These are phyloP conservation scores for Cotesia typhae DNA, from an alignment of 1,140 invertebrate species.

Conservation along the genomic window DNA sequence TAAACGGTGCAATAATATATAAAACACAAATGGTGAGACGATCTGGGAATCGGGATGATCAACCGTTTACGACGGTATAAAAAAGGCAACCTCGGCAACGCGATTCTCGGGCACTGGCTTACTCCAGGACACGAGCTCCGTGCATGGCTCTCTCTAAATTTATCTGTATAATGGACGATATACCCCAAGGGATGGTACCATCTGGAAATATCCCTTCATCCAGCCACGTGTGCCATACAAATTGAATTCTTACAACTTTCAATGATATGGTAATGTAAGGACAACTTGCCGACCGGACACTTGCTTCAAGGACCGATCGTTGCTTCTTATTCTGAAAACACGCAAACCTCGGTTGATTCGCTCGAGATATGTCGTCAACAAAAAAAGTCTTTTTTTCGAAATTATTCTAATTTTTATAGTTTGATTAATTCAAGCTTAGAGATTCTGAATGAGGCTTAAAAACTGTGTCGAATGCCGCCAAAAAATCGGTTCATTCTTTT, in stretches of 20 bases:
- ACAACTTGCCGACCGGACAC: slow-evolving; percentile 46
- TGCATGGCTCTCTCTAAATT: slow-evolving; percentile 38
- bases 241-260: slow-evolving; percentile 49
- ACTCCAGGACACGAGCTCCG: neutral
- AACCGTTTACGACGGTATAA: slow-evolving; percentile 33
- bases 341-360: too few species aligned
- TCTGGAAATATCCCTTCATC: slow-evolving; percentile 47
- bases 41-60: slow-evolving; percentile 34
- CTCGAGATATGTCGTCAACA: too few species aligned
- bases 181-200: slow-evolving; percentile 42
- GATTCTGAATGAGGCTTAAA: too few species aligned
- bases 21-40: slow-evolving; percentile 28
- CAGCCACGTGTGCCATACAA: slow-evolving; percentile 47
- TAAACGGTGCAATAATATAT: slow-evolving; percentile 10
- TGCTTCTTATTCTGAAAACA: too few species aligned
- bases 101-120: slow-evolving; percentile 14
- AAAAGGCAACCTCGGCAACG: slow-evolving; percentile 24
- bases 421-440: too few species aligned
- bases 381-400: too few species aligned
- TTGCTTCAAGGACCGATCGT: slow-evolving; percentile 28
- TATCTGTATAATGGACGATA: slow-evolving; percentile 45
- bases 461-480: too few species aligned
- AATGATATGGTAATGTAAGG: slow-evolving; percentile 47
- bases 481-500: too few species aligned
- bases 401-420: too few species aligned